Conservation (phyloP, 2,113 vertebrate species). For the Aleadryas rufinucha region DNA sequence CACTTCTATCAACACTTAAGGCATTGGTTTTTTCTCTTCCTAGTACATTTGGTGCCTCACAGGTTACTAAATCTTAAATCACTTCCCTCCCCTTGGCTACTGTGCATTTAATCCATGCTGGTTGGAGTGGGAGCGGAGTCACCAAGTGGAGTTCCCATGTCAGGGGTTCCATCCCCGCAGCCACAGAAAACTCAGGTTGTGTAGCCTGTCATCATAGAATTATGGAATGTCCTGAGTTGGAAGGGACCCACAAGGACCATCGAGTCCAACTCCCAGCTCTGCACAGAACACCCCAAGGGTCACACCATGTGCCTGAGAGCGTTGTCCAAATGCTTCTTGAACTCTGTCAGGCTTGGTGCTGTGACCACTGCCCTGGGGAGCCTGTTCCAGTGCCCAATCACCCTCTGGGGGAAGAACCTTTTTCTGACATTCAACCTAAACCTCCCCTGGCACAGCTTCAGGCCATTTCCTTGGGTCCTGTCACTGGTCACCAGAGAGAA, state of each 20-base stretch:
- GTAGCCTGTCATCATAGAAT: not conserved
- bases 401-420: not conserved
- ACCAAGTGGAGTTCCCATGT: not conserved
- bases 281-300: not conserved
- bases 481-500: not conserved
- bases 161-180: not conserved
- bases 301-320: accelerated
- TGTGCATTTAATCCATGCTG: not conserved
- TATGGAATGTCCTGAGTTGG: not conserved
- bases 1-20: not conserved
- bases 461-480: accelerated
- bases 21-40: not conserved
- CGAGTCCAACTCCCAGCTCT: not conserved
- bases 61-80: not conserved
- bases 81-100: not conserved
- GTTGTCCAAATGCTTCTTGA: accelerated
- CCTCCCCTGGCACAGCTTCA: not conserved
- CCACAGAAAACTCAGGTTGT: not conserved
- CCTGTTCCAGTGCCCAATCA: not conserved
- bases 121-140: not conserved
- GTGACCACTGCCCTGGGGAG: not conserved
- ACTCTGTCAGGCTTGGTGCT: not conserved
- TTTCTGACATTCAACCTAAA: not conserved
- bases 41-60: not conserved
- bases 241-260: not conserved